Conservation (phyloP, 1,140 invertebrate species). For the Phymastichus coffea region DNA sequence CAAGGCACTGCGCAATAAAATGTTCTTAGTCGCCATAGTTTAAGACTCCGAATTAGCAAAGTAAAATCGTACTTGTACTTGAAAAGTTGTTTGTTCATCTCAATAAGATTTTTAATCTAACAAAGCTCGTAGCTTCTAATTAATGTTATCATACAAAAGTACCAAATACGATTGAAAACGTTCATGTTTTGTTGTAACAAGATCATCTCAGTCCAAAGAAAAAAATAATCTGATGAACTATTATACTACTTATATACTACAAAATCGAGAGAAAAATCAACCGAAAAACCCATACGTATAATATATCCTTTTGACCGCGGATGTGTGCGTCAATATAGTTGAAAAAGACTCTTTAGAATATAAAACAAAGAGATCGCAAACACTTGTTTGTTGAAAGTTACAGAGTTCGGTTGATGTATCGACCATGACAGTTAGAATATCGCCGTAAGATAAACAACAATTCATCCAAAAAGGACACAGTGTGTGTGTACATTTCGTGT, state of each 20-base stretch:
- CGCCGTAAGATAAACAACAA: slow-evolving; percentile 17
- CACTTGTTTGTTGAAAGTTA: no score
- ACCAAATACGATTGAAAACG: slow-evolving; percentile 13
- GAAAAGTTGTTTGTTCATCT: no score
- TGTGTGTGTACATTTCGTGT: no score
- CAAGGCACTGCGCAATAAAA: slow-evolving; percentile 29
- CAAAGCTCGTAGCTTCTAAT: background rate
- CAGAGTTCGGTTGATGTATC: slow-evolving; percentile 1
- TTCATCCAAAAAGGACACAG: slow-evolving; percentile 9
- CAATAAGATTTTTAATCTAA: background rate
- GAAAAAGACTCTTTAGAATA: background rate
- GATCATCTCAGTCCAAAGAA: no score
- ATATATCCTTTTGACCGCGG: no score
- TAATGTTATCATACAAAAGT: slow-evolving; percentile 10
- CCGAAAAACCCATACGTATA: no score
- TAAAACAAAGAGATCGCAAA: slow-evolving; percentile 3
- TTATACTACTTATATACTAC: no score
- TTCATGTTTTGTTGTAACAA: background rate
- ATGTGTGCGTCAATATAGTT: background rate
- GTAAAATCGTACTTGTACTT: background rate
- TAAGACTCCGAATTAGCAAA: slow-evolving; percentile 12
- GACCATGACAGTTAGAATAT: slow-evolving; percentile 18
- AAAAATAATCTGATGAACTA: no score
- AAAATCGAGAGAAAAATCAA: no score
- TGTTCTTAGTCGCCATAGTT: slow-evolving; percentile 9